phyloP scores from a whole-genome alignment of 2,113 vertebrate species.

The Crypturellus undulatus region DNA sequence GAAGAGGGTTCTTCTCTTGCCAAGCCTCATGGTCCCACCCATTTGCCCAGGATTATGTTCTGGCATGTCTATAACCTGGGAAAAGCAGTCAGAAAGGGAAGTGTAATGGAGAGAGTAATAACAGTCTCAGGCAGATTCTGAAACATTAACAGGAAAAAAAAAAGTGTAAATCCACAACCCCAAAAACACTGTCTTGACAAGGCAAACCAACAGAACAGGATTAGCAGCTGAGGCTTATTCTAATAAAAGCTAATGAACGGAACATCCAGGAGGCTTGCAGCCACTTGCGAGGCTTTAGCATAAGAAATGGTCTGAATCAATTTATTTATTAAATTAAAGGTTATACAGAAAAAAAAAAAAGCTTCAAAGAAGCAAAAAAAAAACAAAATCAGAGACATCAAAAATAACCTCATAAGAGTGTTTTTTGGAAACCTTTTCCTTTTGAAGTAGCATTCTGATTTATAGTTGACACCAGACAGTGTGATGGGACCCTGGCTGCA shows the following conservation, averaged over 20 bases:
- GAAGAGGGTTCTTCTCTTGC: conserved; percentile 94
- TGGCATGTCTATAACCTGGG: conserved; percentile 96
- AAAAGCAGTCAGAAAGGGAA: not conserved
- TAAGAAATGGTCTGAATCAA: rapidly evolving
- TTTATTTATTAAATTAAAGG: rapidly evolving
- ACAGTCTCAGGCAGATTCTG: not conserved
- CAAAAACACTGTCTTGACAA: not conserved
- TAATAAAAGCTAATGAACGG: not conserved
- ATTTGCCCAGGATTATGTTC: conserved; percentile 97
- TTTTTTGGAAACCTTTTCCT: rapidly evolving
- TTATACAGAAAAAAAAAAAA: not conserved
- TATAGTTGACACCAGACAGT: not conserved
- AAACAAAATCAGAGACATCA: not conserved
- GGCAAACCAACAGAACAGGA: not conserved
- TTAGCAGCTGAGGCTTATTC: rapidly evolving
- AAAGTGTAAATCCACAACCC: not conserved
- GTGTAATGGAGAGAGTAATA: not conserved
- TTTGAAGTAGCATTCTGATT: not conserved
- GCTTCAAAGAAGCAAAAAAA: not conserved
- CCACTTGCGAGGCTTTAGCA: not conserved
- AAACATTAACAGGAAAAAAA: not conserved
- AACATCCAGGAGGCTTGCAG: rapidly evolving
- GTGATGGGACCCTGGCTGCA: not conserved
- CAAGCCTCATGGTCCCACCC: conserved; percentile 97
- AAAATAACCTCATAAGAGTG: not conserved